phyloP scores from a whole-genome alignment of 2,797 vertebrate species.

The Eidolon dupreanum region DNA sequence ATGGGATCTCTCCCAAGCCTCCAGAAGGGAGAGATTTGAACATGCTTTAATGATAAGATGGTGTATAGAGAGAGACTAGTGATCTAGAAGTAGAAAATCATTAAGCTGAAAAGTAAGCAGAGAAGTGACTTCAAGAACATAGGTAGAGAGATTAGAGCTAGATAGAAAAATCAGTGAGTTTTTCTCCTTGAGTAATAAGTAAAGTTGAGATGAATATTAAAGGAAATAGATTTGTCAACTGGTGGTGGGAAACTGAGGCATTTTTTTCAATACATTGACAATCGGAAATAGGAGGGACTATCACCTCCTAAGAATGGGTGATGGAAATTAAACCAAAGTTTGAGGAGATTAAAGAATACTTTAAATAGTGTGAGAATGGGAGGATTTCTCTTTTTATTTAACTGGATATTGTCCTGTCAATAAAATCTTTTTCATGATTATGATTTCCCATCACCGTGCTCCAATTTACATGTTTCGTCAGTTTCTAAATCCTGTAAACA shows the following conservation, averaged over 20 bases:
- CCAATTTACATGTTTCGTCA: neutral
- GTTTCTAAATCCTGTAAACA: neutral
- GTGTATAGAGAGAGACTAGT: neutral
- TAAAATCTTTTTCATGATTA: neutral
- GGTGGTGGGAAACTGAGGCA: neutral
- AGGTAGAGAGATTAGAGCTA: neutral
- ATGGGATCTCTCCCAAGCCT: rapidly evolving
- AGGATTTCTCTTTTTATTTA: neutral
- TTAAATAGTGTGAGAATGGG: neutral
- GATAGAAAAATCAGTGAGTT: neutral
- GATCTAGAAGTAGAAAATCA: neutral
- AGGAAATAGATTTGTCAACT: neutral
- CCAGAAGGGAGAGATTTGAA: neutral
- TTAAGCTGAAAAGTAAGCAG: neutral
- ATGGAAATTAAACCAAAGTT: neutral
- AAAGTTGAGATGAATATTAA: neutral
- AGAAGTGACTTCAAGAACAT: neutral
- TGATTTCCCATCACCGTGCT: neutral
- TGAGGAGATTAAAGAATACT: neutral
- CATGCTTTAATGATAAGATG: neutral
- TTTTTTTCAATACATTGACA: neutral
- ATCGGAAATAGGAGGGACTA: neutral
- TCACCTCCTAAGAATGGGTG: neutral
- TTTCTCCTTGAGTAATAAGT: neutral
- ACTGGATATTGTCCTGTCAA: neutral